Evolutionary conservation across 2,113 vertebrate species (phyloP), one percentile per base, ranked within the genome.

Genomic region (Pteronura brasiliensis): DNA sequence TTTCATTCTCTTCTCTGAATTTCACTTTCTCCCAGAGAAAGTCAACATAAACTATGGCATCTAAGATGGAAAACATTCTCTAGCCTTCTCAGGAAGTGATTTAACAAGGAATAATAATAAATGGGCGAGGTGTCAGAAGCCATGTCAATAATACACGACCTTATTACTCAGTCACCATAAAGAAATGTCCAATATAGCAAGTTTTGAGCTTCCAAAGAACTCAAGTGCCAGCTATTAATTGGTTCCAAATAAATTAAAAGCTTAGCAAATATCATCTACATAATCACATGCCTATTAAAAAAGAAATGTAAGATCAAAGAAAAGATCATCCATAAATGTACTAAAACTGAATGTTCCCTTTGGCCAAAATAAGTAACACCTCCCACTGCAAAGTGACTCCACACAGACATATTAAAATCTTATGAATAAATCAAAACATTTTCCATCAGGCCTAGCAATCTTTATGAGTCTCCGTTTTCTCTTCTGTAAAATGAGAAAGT

Each of bases 71-170:
- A 97, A 94, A 95, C 93, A 88, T 93, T 97, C 71, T 84, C 93
- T 23, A 89, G 52, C 20, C 74, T 85, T 95, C 92, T 72, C 14
- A 29, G 97, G 88, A 97, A 97, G 95, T 96, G 94, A 97, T 85
- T 96, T 98, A 90, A 96, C 77, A 82, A 85, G 84, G 55, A 98
- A 88, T 92, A 90, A 96, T 91, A 96, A 97, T 82, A 96, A 95
- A 94, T 74, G 47, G 42, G 69, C 93, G 80, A 94, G 76, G 89
- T 92, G 86, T 96, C 89, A 93, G 97, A 86, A 97, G 94, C 49
- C 67, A 10, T 77, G 96, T 96, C 95, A 98, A 42, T 47, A 93
- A 85, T 87, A 97, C 97, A 93, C 49, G 88, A 67, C 1, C 0
- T 72, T 82, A 86, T 13, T 42, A 74, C 39, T 96, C 23, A 81